A percentile compares a stretch with the other conserved stretches of the same genome.
phyloP scores from a whole-genome alignment of 2,797 vertebrate species.

The Rhyacichthys aspro region DNA sequence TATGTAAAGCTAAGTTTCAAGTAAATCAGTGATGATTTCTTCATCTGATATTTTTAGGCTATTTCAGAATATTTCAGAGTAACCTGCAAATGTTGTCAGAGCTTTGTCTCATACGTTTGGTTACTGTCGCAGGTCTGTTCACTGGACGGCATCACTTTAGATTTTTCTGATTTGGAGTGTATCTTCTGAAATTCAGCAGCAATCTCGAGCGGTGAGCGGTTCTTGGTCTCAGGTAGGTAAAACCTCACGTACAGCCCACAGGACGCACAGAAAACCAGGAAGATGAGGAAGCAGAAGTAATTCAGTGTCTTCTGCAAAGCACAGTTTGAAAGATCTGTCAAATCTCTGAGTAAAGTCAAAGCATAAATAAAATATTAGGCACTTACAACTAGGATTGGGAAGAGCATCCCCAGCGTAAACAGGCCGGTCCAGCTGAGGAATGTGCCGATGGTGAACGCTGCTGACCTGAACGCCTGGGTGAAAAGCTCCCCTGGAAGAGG shows the following conservation, averaged over 20 bases:
- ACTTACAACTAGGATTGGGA: conserved; percentile 85
- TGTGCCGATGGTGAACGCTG: conserved; percentile 74
- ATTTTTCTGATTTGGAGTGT: conserved; percentile 50
- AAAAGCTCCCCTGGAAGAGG: conserved; percentile 82
- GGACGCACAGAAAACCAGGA: conserved; percentile 61
- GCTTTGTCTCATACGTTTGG: conserved; percentile 21
- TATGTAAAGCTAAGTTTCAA: too few species aligned
- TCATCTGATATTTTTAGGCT: too few species aligned
- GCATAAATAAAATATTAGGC: not conserved
- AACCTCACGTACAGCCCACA: conserved; percentile 59
- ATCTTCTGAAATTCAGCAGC: conserved; percentile 71
- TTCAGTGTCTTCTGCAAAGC: conserved; percentile 78
- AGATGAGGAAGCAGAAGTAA: conserved; percentile 81
- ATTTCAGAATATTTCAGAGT: too few species aligned
- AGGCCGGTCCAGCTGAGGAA: conserved; percentile 78
- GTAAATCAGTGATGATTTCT: too few species aligned
- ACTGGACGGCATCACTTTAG: not conserved
- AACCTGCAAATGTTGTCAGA: conserved; percentile 45
- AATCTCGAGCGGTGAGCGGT: conserved; percentile 69
- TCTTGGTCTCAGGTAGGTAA: conserved; percentile 73
- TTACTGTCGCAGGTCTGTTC: not conserved
- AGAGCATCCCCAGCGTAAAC: conserved; percentile 82
- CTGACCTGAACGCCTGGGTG: conserved; percentile 79
- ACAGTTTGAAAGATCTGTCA: not conserved
- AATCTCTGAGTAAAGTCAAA: not conserved